phyloP scores from a whole-genome alignment of 2,797 vertebrate species.

The Neomorphus geoffroyi region DNA sequence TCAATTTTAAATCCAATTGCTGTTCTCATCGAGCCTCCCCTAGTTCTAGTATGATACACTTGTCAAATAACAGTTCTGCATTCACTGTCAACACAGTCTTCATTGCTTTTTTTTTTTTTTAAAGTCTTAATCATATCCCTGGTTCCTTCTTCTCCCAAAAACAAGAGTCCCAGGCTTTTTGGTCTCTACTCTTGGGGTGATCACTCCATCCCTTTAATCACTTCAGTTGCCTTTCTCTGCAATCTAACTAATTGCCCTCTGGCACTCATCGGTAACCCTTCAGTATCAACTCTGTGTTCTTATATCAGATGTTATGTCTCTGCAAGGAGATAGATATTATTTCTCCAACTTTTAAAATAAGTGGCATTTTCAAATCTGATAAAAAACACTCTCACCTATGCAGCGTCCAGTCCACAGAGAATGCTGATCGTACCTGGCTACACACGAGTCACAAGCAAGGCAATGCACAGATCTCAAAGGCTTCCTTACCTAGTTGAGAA shows the following conservation, averaged over 20 bases:
- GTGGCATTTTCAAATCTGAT: neutral
- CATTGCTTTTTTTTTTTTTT: neutral
- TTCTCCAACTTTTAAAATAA: neutral
- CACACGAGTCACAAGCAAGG: constrained; percentile 85
- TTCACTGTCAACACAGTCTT: neutral
- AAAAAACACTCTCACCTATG: constrained; percentile 78
- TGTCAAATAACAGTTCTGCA: neutral
- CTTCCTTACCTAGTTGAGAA: constrained; percentile 85
- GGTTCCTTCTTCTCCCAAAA: neutral
- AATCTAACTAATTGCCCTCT: neutral
- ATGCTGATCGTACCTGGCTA: constrained; percentile 94
- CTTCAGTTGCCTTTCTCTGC: neutral
- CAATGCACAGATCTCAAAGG: constrained; percentile 90
- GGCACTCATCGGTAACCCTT: neutral
- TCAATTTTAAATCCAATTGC: neutral
- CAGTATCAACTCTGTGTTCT: neutral
- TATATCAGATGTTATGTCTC: neutral
- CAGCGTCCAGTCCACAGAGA: constrained; percentile 91
- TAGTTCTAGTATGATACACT: neutral
- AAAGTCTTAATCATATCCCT: neutral
- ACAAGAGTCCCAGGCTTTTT: neutral
- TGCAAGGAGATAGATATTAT: neutral
- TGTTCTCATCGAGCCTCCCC: neutral
- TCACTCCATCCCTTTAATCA: neutral
- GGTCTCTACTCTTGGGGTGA: neutral